Conservation (phyloP, 2,888 invertebrate genomes). For the Meandrusa payeni region DNA sequence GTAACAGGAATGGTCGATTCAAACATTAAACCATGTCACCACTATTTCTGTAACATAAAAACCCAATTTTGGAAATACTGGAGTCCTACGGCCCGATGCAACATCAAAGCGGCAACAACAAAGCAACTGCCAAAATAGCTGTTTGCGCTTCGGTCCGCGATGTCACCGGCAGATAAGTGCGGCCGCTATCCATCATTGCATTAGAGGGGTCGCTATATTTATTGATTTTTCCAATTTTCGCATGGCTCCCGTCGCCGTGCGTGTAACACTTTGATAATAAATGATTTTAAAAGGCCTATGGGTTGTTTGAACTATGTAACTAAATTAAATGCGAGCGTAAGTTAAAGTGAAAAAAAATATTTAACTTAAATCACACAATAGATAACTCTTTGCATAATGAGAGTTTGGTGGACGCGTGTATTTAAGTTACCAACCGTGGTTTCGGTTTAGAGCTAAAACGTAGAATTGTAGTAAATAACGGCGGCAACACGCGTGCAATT, state of each 20-base stretch:
- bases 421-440: too few relatives aligned
- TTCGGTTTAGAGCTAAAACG: too few relatives aligned
- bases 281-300: conserved; percentile 8
- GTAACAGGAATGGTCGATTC: too few relatives aligned
- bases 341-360: neutral
- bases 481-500: too few relatives aligned
- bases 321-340: neutral
- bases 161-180: conserved; percentile 66
- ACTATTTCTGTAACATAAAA: too few relatives aligned
- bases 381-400: too few relatives aligned
- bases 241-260: conserved; percentile 24
- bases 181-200: conserved; percentile 65
- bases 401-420: too few relatives aligned
- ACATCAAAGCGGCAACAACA: conserved; percentile 29
- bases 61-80: too few relatives aligned
- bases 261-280: conserved; percentile 4
- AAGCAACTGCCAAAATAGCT: conserved; percentile 40
- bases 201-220: conserved; percentile 61
- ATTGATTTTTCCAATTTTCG: conserved; percentile 65
- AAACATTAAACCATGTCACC: too few relatives aligned
- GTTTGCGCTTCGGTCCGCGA: conserved; percentile 49
- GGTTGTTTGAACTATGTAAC: neutral
- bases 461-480: too few relatives aligned
- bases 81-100: neutral
- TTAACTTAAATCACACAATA: too few relatives aligned